A percentile compares a stretch with the other conserved stretches of the same genome.
phyloP scores from a whole-genome alignment of 2,888 invertebrate genomes.

The Trisateles emortualis region DNA sequence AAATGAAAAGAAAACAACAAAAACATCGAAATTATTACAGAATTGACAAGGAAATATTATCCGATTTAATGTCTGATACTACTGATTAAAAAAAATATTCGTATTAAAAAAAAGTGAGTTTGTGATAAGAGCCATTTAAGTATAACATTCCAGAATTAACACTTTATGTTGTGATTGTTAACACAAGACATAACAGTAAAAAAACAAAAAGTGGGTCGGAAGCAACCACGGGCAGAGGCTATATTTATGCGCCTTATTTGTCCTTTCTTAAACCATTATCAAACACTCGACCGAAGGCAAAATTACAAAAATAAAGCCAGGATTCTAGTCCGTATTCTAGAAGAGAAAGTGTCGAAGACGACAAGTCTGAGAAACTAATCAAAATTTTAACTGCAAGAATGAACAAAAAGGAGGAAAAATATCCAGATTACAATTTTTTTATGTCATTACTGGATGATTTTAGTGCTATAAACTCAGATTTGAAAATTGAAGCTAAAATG shows the following conservation, averaged over 20 bases:
- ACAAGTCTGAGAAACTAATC: constrained; percentile 7
- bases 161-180: constrained; percentile 16
- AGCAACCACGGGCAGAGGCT: not conserved
- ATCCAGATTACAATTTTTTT: constrained; percentile 4
- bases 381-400: constrained; percentile 7
- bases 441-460: constrained; percentile 15
- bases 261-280: not conserved
- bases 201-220: not conserved
- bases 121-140: constrained; percentile 11
- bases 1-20: constrained; percentile 23
- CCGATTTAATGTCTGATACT: constrained; percentile 24
- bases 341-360: not conserved
- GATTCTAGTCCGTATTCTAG: not conserved
- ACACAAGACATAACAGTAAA: constrained; percentile 2
- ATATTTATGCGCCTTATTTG: constrained; percentile 15
- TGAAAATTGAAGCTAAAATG: constrained; percentile 12
- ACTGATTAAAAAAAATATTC: constrained; percentile 14
- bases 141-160: constrained; percentile 16
- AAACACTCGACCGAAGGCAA: not conserved
- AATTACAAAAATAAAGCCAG: not conserved
- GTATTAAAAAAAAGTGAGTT: constrained; percentile 18
- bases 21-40: constrained; percentile 24
- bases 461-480: constrained; percentile 7
- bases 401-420: constrained; percentile 11
- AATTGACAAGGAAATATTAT: constrained; percentile 22